A percentile compares a stretch with the other conserved stretches of the same genome.
These are phyloP conservation scores for Andricus grossulariae DNA, from an alignment of 1,140 invertebrate species.

Conservation along the genomic window DNA sequence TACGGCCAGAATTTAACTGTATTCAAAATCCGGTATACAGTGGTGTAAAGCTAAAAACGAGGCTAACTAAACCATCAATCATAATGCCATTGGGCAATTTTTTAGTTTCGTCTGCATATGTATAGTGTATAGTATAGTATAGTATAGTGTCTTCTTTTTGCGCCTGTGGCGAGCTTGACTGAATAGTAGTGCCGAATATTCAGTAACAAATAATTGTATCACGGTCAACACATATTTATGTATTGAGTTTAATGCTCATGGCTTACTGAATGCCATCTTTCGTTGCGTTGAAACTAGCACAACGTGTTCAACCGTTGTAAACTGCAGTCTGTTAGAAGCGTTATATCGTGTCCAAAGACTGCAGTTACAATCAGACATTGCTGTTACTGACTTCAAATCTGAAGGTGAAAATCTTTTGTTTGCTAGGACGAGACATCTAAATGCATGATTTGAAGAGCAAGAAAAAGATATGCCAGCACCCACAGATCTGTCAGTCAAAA, in stretches of 20 bases:
- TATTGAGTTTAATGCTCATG: too few relatives aligned
- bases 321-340: constrained; percentile 29
- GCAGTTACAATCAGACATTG: constrained; percentile 33
- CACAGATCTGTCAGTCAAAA: neutral
- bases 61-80: neutral
- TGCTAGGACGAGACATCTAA: constrained; percentile 14
- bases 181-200: too few relatives aligned
- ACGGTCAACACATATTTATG: too few relatives aligned
- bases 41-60: neutral
- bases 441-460: constrained; percentile 33
- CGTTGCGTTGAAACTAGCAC: neutral
- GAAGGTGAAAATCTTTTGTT: constrained; percentile 29
- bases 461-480: neutral
- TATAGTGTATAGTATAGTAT: too few relatives aligned
- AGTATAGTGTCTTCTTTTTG: neutral
- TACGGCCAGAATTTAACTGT: neutral
- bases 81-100: neutral
- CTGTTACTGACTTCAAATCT: constrained; percentile 32
- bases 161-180: neutral
- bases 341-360: constrained; percentile 25
- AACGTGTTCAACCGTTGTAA: neutral
- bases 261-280: constrained; percentile 25
- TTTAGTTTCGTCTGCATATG: neutral
- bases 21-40: neutral
- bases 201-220: too few relatives aligned